Evolutionary conservation across 2,797 vertebrate genomes (phyloP).

Genomic region (Mormyrus proboscirostris): DNA sequence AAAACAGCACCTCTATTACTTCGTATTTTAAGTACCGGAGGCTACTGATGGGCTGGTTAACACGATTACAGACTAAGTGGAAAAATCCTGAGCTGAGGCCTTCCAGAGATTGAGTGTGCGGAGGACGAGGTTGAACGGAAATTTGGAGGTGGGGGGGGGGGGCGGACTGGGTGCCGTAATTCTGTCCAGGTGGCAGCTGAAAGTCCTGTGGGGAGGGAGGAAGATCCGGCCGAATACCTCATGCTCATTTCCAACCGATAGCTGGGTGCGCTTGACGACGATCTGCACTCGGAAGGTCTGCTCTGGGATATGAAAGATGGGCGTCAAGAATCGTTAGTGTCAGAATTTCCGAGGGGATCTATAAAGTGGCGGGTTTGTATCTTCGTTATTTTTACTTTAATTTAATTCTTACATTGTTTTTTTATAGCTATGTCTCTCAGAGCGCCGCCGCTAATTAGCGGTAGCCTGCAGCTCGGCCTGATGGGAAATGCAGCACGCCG

Average conservation of each 20-base stretch:
- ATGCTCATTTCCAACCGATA: neutral
- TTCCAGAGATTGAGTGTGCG: neutral
- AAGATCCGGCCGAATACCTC: neutral
- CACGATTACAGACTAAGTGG: neutral
- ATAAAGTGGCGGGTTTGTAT: slow-evolving; percentile 2
- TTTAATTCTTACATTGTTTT: slow-evolving; percentile 1
- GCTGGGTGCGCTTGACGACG: neutral
- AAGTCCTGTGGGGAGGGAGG: neutral
- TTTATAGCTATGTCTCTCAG: slow-evolving; percentile 28
- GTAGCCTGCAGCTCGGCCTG: slow-evolving; percentile 35
- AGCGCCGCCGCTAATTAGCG: slow-evolving; percentile 39
- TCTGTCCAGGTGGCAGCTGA: neutral
- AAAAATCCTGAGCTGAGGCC: neutral
- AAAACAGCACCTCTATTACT: neutral
- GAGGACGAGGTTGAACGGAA: neutral
- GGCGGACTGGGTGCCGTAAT: neutral
- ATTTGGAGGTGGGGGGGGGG: neutral
- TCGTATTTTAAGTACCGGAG: neutral
- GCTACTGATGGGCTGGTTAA: neutral
- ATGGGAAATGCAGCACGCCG: slow-evolving; percentile 36
- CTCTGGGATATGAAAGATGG: neutral
- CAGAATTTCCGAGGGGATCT: slow-evolving; percentile 23
- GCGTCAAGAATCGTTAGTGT: neutral
- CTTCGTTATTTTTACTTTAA: neutral
- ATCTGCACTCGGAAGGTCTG: neutral